Evolutionary conservation across 2,113 vertebrate species (phyloP).

Genomic region (Brachypodius melanocephalos): DNA sequence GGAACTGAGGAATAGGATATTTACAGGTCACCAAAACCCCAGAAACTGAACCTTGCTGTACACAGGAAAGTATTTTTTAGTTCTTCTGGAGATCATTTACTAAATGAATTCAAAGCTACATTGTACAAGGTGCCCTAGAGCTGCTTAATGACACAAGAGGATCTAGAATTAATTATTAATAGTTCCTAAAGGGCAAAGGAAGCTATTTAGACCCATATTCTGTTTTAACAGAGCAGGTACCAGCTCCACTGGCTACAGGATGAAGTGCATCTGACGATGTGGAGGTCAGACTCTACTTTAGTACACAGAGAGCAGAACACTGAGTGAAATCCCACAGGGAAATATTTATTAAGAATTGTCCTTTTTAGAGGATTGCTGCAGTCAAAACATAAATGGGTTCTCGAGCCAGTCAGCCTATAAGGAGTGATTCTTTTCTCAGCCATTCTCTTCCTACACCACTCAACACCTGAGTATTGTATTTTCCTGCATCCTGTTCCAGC

Average conservation of each 20-base stretch:
- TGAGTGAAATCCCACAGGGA: background rate
- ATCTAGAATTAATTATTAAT: constrained; percentile 55
- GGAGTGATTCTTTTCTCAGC: background rate
- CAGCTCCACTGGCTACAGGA: background rate
- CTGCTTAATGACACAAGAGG: constrained; percentile 1
- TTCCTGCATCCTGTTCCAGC: background rate
- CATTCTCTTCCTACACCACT: background rate
- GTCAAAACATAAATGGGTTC: background rate
- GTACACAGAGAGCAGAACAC: background rate
- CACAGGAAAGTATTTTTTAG: background rate
- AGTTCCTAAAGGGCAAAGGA: constrained; percentile 3
- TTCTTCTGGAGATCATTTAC: background rate
- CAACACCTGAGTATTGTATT: background rate
- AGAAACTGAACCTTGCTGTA: background rate
- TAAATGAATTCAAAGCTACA: background rate
- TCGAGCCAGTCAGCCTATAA: background rate
- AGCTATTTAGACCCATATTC: constrained; percentile 28
- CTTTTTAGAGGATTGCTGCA: background rate
- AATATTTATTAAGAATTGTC: background rate
- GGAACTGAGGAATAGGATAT: background rate
- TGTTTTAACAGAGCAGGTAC: background rate
- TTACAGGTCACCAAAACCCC: constrained; percentile 4
- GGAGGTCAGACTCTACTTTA: background rate
- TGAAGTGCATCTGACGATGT: background rate
- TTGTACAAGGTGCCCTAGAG: background rate